These are phyloP conservation scores for Lampris incognitus DNA, from an alignment of 2,113 vertebrate species.

Conservation along the genomic window DNA sequence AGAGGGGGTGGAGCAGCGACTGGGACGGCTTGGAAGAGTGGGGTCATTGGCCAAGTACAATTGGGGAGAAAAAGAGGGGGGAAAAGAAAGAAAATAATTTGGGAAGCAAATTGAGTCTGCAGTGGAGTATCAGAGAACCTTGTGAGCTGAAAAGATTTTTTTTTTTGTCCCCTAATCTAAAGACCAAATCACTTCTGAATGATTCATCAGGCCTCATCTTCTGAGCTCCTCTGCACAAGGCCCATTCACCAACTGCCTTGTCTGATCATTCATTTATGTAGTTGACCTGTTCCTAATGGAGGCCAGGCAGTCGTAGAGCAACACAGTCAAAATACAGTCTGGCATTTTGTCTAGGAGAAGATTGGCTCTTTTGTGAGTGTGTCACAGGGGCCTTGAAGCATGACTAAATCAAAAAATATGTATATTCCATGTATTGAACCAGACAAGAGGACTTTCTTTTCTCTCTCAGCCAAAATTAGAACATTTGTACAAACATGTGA, in stretches of 20 bases:
- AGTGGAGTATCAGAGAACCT: too few species aligned
- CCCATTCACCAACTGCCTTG: background rate
- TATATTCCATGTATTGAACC: background rate
- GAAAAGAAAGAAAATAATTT: too few species aligned
- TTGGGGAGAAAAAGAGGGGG: too few species aligned
- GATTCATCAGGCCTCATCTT: background rate
- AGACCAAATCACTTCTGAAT: background rate
- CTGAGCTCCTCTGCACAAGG: background rate
- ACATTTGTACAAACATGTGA: background rate
- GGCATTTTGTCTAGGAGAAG: background rate
- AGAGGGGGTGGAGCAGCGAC: too few species aligned
- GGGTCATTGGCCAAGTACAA: too few species aligned
- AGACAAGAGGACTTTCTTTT: background rate
- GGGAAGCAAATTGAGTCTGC: too few species aligned
- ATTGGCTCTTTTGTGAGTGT: background rate
- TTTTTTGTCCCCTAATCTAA: conserved; percentile 1
- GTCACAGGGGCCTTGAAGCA: background rate
- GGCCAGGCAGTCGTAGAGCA: background rate
- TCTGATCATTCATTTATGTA: background rate
- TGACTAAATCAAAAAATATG: background rate
- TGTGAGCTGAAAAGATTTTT: background rate
- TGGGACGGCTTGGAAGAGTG: too few species aligned
- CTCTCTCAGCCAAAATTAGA: background rate
- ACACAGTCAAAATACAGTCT: background rate
- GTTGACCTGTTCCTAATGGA: background rate